These are phyloP conservation scores for Bedellia somnulentella DNA, from an alignment of 2,888 invertebrate genomes.

Conservation along the genomic window DNA sequence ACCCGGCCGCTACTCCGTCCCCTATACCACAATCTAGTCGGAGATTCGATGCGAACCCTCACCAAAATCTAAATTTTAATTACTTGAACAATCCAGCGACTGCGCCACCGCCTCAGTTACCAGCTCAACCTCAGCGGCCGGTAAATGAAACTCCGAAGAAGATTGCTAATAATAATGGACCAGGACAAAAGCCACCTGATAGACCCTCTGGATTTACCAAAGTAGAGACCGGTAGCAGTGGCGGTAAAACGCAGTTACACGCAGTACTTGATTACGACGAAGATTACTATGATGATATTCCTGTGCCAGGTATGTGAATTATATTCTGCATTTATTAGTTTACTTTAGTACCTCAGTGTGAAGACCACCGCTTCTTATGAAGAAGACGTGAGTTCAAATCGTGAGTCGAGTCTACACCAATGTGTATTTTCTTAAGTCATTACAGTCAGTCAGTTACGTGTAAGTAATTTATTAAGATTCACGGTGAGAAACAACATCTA, in stretches of 20 bases:
- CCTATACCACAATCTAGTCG: slow-evolving; percentile 33
- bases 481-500: too few species aligned
- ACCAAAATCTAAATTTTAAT: slow-evolving; percentile 37
- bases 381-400: too few species aligned
- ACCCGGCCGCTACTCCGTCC: slow-evolving; percentile 28
- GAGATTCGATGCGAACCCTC: slow-evolving; percentile 32
- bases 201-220: slow-evolving; percentile 67
- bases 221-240: slow-evolving; percentile 59
- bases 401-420: too few species aligned
- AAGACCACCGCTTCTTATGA: too few species aligned
- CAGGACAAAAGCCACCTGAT: slow-evolving; percentile 38
- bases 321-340: slow-evolving; percentile 3
- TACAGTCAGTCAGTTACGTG: too few species aligned
- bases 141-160: slow-evolving; percentile 45
- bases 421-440: too few species aligned
- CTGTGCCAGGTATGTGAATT: slow-evolving; percentile 38
- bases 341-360: too few species aligned
- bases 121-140: slow-evolving; percentile 22
- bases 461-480: too few species aligned
- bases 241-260: slow-evolving; percentile 67
- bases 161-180: slow-evolving; percentile 30
- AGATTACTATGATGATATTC: slow-evolving; percentile 61
- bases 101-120: slow-evolving; percentile 20
- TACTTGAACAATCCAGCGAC: slow-evolving; percentile 24
- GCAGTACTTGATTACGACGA: slow-evolving; percentile 74